Evolutionary conservation across 2,113 vertebrate species (phyloP).

Genomic region (Limanda limanda): DNA sequence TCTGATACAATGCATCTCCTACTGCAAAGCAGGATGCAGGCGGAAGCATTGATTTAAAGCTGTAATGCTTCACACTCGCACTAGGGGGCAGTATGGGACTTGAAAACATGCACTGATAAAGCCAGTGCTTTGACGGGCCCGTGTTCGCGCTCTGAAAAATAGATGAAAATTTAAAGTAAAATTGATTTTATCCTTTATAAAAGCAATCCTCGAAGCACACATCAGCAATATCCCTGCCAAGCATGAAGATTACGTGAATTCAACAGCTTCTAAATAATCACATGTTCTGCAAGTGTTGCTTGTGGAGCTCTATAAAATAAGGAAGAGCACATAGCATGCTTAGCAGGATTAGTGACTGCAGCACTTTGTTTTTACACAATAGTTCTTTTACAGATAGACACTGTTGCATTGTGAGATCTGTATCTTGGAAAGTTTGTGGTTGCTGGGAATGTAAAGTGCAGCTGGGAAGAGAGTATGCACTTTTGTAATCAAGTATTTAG

Average conservation of each 20-base stretch:
- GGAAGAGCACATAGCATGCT: neutral
- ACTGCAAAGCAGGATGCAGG: constrained; percentile 28
- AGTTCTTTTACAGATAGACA: constrained; percentile 20
- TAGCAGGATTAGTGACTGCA: constrained; percentile 38
- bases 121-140: constrained; percentile 32
- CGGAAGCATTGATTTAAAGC: constrained; percentile 46
- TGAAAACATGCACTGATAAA: constrained; percentile 58
- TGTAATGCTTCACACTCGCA: constrained; percentile 49
- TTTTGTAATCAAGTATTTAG: neutral
- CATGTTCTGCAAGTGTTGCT: constrained; percentile 16
- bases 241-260: constrained; percentile 31
- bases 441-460: neutral
- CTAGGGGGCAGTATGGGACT: constrained; percentile 86
- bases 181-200: constrained; percentile 72
- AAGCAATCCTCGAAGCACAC: constrained; percentile 71
- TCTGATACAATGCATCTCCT: neutral
- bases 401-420: constrained; percentile 4
- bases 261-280: constrained; percentile 54
- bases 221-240: constrained; percentile 61
- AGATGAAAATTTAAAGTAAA: constrained; percentile 72
- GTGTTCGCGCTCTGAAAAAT: constrained; percentile 43
- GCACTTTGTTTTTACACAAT: constrained; percentile 37
- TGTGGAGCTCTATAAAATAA: constrained; percentile 11
- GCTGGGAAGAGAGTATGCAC: neutral
- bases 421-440: constrained; percentile 6